These are phyloP conservation scores for Brachycybe producta DNA, from an alignment of 2,888 invertebrate species.

Conservation along the genomic window DNA sequence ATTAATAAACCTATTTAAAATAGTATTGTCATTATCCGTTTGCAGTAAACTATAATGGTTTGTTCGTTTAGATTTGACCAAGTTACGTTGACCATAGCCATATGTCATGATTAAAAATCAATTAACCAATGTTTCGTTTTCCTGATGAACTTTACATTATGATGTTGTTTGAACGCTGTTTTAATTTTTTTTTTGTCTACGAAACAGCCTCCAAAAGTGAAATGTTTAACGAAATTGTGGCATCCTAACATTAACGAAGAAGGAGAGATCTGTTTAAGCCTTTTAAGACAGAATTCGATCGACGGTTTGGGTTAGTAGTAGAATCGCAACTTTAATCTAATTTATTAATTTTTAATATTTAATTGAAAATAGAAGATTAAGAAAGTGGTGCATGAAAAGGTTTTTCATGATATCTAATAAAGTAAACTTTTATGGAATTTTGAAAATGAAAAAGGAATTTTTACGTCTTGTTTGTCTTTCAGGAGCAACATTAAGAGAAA, in stretches of 20 bases:
- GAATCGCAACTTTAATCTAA: neutral
- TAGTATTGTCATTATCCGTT: too few relatives aligned
- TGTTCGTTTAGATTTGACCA: too few relatives aligned
- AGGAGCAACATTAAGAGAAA: too few relatives aligned
- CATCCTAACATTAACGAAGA: constrained; percentile 91
- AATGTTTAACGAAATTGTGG: constrained; percentile 82
- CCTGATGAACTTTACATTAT: neutral
- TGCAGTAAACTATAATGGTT: too few relatives aligned
- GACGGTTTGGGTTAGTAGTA: constrained; percentile 54
- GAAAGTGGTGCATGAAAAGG: neutral
- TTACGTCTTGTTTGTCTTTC: neutral
- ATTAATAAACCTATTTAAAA: too few relatives aligned
- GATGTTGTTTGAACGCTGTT: too few relatives aligned
- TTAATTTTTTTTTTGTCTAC: too few relatives aligned
- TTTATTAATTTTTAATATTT: neutral
- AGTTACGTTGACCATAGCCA: too few relatives aligned
- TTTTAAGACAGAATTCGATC: constrained; percentile 77
- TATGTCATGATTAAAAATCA: neutral
- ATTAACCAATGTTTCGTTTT: neutral
- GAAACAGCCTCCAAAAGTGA: constrained; percentile 86
- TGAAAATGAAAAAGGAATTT: neutral
- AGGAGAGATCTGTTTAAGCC: constrained; percentile 82
- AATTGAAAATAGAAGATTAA: neutral
- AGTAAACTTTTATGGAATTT: neutral
- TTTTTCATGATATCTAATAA: neutral